Evolutionary conservation across 2,888 invertebrate genomes (phyloP).

Genomic region (Melangyna quadrimaculata): DNA sequence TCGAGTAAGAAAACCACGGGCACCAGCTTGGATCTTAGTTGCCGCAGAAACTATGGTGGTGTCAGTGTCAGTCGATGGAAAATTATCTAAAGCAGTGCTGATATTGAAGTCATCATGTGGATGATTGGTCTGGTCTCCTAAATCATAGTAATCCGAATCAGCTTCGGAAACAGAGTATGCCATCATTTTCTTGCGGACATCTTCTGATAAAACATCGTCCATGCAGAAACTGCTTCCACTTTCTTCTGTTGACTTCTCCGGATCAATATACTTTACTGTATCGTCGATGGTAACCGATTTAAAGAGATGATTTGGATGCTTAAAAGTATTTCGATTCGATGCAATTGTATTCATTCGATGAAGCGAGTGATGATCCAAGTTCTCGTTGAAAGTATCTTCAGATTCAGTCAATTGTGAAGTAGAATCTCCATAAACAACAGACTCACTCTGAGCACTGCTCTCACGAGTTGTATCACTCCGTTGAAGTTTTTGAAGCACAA

Average conservation of each 20-base stretch:
- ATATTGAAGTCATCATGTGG: constrained; percentile 77
- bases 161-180: constrained; percentile 79
- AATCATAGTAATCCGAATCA: constrained; percentile 78
- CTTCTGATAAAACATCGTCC: constrained; percentile 76
- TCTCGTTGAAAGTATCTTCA: constrained; percentile 50
- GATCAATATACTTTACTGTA: constrained; percentile 72
- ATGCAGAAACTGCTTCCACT: constrained; percentile 74
- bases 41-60: constrained; percentile 79
- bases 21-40: constrained; percentile 79
- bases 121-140: constrained; percentile 26
- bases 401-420: constrained; percentile 36
- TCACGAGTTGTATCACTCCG: constrained; percentile 74
- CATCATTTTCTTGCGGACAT: constrained; percentile 78
- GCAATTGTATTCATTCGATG: constrained; percentile 75
- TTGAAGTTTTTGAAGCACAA: constrained; percentile 75
- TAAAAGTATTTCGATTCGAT: constrained; percentile 66
- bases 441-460: constrained; percentile 77
- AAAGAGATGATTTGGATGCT: constrained; percentile 70
- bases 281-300: constrained; percentile 76
- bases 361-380: constrained; percentile 46
- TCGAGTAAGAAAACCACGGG: constrained; percentile 78
- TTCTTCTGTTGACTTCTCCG: constrained; percentile 64
- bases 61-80: constrained; percentile 79
- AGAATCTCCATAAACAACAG: constrained; percentile 74
- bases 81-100: constrained; percentile 76